These are phyloP conservation scores for Morpho helenor DNA, from an alignment of 2,888 invertebrate genomes.

Conservation along the genomic window DNA sequence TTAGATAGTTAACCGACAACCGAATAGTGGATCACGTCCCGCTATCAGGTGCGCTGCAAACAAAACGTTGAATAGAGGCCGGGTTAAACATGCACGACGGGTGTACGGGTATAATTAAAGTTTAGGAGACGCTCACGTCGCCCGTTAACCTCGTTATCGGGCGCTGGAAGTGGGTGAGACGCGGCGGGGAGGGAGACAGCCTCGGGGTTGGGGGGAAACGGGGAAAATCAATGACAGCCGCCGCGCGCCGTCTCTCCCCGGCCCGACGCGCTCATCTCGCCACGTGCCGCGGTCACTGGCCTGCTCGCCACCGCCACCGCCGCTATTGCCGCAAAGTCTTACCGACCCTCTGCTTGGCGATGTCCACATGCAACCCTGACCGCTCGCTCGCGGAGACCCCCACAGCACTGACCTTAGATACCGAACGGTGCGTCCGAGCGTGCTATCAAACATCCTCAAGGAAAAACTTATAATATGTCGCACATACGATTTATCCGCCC, in stretches of 20 bases:
- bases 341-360: slow-evolving; percentile 26
- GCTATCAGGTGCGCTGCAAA: slow-evolving; percentile 73
- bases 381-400: slow-evolving; percentile 18
- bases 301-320: slow-evolving; percentile 45
- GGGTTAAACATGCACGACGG: slow-evolving; percentile 77
- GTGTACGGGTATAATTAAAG: slow-evolving; percentile 79
- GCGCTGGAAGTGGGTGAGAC: slow-evolving; percentile 79
- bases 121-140: slow-evolving; percentile 80
- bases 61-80: slow-evolving; percentile 73
- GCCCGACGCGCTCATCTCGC: slow-evolving; percentile 76
- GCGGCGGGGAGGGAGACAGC: slow-evolving; percentile 65
- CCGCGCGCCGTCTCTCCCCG: slow-evolving; percentile 76
- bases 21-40: slow-evolving; percentile 58
- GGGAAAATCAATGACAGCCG: slow-evolving; percentile 79
- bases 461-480: slow-evolving; percentile 10
- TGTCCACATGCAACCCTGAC: slow-evolving; percentile 27
- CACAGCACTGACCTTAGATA: slow-evolving; percentile 28
- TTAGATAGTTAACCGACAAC: slow-evolving; percentile 57
- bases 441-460: slow-evolving; percentile 8
- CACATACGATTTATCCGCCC: too few species aligned
- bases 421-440: slow-evolving; percentile 1
- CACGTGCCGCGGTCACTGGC: slow-evolving; percentile 77
- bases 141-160: slow-evolving; percentile 80
- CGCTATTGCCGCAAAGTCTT: slow-evolving; percentile 31
- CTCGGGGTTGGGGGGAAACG: slow-evolving; percentile 61